Evolutionary conservation across 2,113 vertebrate genomes (phyloP).

Genomic region (Pelusios castaneus): DNA sequence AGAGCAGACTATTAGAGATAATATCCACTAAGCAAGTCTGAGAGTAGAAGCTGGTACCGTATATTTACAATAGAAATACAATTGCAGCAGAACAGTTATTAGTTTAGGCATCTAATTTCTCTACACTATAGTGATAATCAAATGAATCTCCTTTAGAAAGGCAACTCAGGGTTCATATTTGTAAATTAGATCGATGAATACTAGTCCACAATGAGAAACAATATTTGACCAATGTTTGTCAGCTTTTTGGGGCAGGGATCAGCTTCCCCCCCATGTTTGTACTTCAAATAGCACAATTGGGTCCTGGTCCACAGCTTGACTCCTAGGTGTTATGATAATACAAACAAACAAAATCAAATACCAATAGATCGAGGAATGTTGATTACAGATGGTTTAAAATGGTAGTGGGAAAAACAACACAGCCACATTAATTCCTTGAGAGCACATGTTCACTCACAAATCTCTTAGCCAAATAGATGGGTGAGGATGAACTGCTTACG

Average conservation of each 20-base stretch:
- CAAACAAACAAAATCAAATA: background rate
- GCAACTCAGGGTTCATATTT: background rate
- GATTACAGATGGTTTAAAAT: background rate
- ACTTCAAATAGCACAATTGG: background rate
- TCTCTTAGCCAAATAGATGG: background rate
- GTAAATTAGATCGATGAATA: background rate
- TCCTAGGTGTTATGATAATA: background rate
- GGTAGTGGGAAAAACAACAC: background rate
- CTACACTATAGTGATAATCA: background rate
- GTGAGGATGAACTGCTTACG: background rate
- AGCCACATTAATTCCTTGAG: background rate
- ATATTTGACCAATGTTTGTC: background rate
- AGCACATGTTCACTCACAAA: background rate
- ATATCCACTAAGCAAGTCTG: background rate
- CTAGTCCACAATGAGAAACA: background rate
- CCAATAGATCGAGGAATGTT: background rate
- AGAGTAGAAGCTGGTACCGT: background rate
- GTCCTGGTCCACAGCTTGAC: background rate
- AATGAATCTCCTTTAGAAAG: constrained; percentile 13
- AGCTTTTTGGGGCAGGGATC: background rate
- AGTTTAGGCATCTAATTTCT: background rate
- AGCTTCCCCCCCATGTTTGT: background rate
- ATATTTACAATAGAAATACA: background rate
- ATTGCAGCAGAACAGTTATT: background rate
- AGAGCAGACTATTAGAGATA: background rate